Evolutionary conservation across 2,113 vertebrate genomes (phyloP), one percentile per base, ranked within the genome.

Genomic region (Cyprinodon variegatus): DNA sequence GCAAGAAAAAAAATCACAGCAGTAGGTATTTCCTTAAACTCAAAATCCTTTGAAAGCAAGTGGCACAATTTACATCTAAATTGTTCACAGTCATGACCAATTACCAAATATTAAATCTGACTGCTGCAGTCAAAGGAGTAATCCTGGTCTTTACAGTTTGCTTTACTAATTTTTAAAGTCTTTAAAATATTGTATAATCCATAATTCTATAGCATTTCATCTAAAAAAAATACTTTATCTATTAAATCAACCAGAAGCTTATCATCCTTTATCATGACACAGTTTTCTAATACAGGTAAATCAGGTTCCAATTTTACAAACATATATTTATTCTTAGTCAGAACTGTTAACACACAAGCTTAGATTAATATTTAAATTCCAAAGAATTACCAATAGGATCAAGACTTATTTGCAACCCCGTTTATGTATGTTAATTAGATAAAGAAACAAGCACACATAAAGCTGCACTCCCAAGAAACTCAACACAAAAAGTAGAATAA

Each of bases 31-130:
- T 70, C 83, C 85, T 74, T 70, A 70, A 74, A 82, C 45, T 29
- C 65, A 9, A 43, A 72, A 74, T 41, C 62, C 61, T 80, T 88
- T 81, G 62, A 83, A 65, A 37, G 15, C 41, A 74, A 78, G 36
- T 73, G 65, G 53, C 20, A 22, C 61, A 65, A 22, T 82, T 78
- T 80, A 37, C 39, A 10, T 77, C 48, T 43, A 50, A 73, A 48
- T 14, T 68, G 53, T 74, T 66, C 41, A 60, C 72, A 68, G 50
- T 69, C 48, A 61, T 61, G 50, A 79, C 17, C 70, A 69, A 68
- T 46, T 14, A 13, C 11, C 64, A 70, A 59, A 61, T 46, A 39
- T 38, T n/a, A 40, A 75, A 75, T 41, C 1, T 65, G 43, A 29
- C 46, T 36, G 40, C 65, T 43, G 65, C 36, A 70, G 72, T 62